A percentile compares a stretch with the other conserved stretches of the same genome.
Conservation (phyloP, 2,797 vertebrate genomes). For the Pempheris klunzingeri region DNA sequence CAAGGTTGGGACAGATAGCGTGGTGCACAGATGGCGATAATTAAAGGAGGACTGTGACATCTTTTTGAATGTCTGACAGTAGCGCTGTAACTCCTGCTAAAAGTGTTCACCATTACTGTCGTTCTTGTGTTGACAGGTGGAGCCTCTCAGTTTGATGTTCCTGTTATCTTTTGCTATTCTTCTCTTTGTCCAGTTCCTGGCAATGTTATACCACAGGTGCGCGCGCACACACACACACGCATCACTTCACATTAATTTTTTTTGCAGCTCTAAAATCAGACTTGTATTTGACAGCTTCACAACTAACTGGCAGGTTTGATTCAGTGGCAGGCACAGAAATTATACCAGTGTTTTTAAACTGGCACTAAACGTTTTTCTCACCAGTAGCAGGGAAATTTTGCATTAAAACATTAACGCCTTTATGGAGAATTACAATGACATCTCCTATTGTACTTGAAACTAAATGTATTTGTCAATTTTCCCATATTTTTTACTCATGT, state of each 20-base stretch:
- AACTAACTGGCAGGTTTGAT: conserved; percentile 12
- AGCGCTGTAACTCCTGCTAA: not conserved
- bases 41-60: not conserved
- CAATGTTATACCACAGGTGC: conserved; percentile 90
- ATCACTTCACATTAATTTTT: not conserved
- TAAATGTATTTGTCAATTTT: conserved; percentile 7
- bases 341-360: not conserved
- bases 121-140: conserved; percentile 76
- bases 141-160: conserved; percentile 89
- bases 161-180: conserved; percentile 86
- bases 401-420: conserved; percentile 1
- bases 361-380: not conserved
- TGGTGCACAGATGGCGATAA: not conserved
- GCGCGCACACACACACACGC: conserved; percentile 7
- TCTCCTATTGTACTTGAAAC: not conserved
- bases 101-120: conserved; percentile 3
- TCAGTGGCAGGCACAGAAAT: conserved; percentile 2
- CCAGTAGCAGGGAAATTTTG: not conserved
- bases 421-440: conserved; percentile 4
- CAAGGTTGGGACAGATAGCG: conserved; percentile 49
- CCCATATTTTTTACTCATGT: not conserved
- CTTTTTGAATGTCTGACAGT: conserved; percentile 4
- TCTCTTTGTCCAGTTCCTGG: conserved; percentile 86
- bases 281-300: conserved; percentile 7
- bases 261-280: not conserved